Conservation (phyloP, 2,888 invertebrate species). For the Tineola bisselliella region DNA sequence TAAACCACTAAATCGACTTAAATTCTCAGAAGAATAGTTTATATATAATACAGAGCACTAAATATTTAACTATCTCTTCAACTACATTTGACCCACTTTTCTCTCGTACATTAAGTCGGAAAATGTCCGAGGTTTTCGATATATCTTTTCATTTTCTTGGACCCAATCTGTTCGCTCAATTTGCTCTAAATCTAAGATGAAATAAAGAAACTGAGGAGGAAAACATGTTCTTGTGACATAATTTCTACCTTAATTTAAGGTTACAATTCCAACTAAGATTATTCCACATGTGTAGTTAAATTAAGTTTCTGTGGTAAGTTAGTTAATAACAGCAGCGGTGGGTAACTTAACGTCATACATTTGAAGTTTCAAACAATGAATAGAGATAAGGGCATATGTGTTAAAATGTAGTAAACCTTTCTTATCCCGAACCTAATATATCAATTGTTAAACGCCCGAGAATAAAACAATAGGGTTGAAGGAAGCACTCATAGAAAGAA, state of each 20-base stretch:
- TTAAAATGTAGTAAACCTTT: too few relatives aligned
- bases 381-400: too few relatives aligned
- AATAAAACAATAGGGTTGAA: neutral
- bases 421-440: too few relatives aligned
- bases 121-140: neutral
- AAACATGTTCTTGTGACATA: too few relatives aligned
- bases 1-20: neutral
- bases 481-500: neutral
- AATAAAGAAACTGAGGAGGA: neutral
- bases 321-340: neutral
- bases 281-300: neutral
- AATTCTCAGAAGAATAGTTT: neutral
- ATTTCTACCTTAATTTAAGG: too few relatives aligned
- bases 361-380: neutral
- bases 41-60: neutral
- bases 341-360: neutral
- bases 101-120: neutral
- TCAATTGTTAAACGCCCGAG: neutral
- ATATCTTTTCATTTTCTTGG: neutral
- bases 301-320: neutral
- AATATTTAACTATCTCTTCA: neutral
- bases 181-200: neutral
- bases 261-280: too few relatives aligned
- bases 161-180: constrained; percentile 1
- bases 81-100: neutral